A percentile compares a stretch with the other conserved stretches of the same genome.
These are phyloP conservation scores for Isichthys henryi DNA, from an alignment of 2,113 vertebrate genomes.

Conservation along the genomic window DNA sequence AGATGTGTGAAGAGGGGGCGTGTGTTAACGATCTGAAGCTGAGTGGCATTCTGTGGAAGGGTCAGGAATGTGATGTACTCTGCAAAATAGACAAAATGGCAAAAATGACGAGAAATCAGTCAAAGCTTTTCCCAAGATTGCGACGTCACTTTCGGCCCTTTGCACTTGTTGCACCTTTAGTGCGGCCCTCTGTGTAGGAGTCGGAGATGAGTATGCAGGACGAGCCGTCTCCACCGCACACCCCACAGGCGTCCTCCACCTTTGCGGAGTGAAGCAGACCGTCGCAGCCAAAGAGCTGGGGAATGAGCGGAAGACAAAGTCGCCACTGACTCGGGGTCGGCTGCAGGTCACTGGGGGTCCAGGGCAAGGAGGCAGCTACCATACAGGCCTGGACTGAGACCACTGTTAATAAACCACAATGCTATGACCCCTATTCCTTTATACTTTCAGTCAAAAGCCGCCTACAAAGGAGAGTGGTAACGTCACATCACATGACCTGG, in stretches of 20 bases:
- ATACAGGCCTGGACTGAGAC: neutral
- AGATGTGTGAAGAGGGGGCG: conserved; percentile 86
- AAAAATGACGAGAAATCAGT: neutral
- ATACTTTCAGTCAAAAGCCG: neutral
- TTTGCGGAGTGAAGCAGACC: conserved; percentile 72
- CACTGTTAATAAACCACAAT: neutral
- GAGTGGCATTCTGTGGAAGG: conserved; percentile 66
- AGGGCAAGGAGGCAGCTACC: neutral
- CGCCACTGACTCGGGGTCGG: neutral
- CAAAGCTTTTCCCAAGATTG: neutral
- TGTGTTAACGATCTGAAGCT: conserved; percentile 64
- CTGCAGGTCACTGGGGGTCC: neutral
- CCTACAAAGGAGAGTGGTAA: neutral
- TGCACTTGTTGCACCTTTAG: conserved; percentile 62
- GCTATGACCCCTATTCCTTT: neutral
- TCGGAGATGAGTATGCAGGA: conserved; percentile 63
- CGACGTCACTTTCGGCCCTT: too few relatives aligned
- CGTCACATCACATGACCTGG: neutral
- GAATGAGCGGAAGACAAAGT: neutral
- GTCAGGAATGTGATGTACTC: conserved; percentile 81
- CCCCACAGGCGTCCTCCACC: conserved; percentile 66
- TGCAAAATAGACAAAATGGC: conserved; percentile 41
- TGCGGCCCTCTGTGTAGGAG: conserved; percentile 67
- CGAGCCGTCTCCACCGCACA: conserved; percentile 78
- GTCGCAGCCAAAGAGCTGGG: conserved; percentile 83